A percentile compares a stretch with the other conserved stretches of the same genome.
Conservation (phyloP, 1,140 invertebrate species). For the Anoplophora glabripennis region DNA sequence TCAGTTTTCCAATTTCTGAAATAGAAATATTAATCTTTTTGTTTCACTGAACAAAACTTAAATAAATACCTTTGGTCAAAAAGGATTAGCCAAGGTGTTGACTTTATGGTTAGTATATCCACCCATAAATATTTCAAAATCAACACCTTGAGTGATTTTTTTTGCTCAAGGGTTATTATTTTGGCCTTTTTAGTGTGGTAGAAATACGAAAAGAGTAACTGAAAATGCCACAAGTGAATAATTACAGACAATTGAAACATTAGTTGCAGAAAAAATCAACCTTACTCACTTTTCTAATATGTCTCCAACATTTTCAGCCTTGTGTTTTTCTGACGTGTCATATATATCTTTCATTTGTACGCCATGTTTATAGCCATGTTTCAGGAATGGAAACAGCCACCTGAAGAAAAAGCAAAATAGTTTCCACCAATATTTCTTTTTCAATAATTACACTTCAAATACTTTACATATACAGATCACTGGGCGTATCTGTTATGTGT, state of each 20-base stretch:
- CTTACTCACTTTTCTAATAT: constrained; percentile 1
- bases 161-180: no score
- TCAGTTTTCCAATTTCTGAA: no score
- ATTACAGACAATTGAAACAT: background rate
- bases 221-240: no score
- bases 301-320: background rate
- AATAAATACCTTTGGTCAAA: no score
- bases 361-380: background rate
- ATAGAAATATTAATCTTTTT: no score
- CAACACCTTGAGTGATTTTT: no score
- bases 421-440: background rate
- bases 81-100: no score
- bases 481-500: background rate
- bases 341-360: background rate
- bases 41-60: no score
- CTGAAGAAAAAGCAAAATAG: background rate
- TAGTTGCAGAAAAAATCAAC: background rate
- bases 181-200: no score
- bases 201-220: no score
- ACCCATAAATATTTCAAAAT: no score
- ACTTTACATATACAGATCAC: background rate
- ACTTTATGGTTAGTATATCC: no score
- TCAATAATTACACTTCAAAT: background rate
- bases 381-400: constrained; percentile 1
- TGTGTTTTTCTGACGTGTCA: background rate